Evolutionary conservation across 2,888 invertebrate genomes (phyloP).

Genomic region (Drosophila robusta): DNA sequence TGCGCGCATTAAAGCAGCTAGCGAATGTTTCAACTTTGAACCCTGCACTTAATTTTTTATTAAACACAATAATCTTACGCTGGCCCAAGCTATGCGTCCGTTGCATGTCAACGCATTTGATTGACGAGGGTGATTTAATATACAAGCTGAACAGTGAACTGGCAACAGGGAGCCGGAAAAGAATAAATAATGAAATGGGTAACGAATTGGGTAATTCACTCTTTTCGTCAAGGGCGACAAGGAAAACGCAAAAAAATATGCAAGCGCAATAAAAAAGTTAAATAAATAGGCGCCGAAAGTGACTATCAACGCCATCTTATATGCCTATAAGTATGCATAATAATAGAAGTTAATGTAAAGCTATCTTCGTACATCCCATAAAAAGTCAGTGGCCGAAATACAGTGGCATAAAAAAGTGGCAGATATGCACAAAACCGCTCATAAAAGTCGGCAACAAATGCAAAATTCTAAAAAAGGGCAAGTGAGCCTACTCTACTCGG

Average conservation of each 20-base stretch:
- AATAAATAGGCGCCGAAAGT: conserved; percentile 5
- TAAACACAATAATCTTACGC: conserved; percentile 70
- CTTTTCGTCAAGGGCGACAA: conserved; percentile 10
- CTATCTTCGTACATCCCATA: not conserved
- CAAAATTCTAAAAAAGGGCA: no score
- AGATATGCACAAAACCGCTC: not conserved
- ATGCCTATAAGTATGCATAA: not conserved
- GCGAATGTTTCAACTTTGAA: conserved; percentile 70
- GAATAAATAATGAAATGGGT: conserved; percentile 29
- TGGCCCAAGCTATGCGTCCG: conserved; percentile 24
- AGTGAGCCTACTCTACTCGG: no score
- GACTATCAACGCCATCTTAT: conserved; percentile 8
- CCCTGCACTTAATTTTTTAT: conserved; percentile 70
- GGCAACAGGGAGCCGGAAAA: conserved; percentile 7
- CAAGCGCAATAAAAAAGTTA: conserved; percentile 24
- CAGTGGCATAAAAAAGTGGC: not conserved
- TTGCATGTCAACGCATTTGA: conserved; percentile 76
- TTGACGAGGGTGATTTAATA: conserved; percentile 81
- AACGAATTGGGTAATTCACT: conserved; percentile 17
- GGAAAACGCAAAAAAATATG: conserved; percentile 32
- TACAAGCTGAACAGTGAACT: conserved; percentile 46
- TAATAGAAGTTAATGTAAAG: not conserved
- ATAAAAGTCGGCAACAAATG: no score
- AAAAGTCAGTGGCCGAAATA: not conserved
- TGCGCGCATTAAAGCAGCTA: conserved; percentile 59